phyloP scores from a whole-genome alignment of 2,888 invertebrate genomes.

The Tetragonula carbonaria region DNA sequence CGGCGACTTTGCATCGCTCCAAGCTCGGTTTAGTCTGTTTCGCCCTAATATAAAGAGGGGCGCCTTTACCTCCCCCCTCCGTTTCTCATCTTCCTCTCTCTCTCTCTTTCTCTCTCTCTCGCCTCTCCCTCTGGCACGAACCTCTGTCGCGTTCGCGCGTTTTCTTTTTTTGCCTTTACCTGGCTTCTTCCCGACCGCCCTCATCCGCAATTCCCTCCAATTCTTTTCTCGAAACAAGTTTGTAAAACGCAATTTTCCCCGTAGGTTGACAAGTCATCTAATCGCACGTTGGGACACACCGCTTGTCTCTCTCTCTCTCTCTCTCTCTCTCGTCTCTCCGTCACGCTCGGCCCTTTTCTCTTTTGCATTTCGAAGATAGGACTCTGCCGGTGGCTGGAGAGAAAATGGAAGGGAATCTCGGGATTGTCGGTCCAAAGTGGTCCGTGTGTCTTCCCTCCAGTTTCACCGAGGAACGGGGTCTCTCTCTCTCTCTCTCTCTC shows the following conservation, averaged over 20 bases:
- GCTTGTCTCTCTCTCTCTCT: constrained; percentile 21
- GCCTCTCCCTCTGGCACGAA: constrained; percentile 37
- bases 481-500: too few species aligned
- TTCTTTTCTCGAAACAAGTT: constrained; percentile 86
- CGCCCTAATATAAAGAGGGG: constrained; percentile 61
- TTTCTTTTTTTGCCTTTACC: constrained; percentile 71
- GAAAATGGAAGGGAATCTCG: constrained; percentile 1
- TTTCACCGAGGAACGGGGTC: constrained; percentile 4
- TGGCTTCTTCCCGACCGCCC: constrained; percentile 75
- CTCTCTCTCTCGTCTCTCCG: constrained; percentile 36
- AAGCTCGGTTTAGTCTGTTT: constrained; percentile 69
- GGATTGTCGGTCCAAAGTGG: constrained; percentile 14
- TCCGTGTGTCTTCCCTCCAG: background rate
- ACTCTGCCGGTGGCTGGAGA: background rate
- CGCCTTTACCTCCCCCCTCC: constrained; percentile 26
- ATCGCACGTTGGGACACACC: constrained; percentile 81
- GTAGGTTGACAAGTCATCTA: constrained; percentile 86
- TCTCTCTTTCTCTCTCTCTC: constrained; percentile 24
- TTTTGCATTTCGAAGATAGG: constrained; percentile 26
- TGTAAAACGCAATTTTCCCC: constrained; percentile 86
- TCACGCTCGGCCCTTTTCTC: constrained; percentile 4
- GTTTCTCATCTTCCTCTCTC: constrained; percentile 50
- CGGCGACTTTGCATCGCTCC: constrained; percentile 80
- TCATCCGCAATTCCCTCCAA: constrained; percentile 85
- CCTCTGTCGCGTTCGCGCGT: constrained; percentile 60